Evolutionary conservation across 2,888 invertebrate genomes (phyloP), one percentile per base, ranked within the genome.

Genomic region (Tipula lateralis): DNA sequence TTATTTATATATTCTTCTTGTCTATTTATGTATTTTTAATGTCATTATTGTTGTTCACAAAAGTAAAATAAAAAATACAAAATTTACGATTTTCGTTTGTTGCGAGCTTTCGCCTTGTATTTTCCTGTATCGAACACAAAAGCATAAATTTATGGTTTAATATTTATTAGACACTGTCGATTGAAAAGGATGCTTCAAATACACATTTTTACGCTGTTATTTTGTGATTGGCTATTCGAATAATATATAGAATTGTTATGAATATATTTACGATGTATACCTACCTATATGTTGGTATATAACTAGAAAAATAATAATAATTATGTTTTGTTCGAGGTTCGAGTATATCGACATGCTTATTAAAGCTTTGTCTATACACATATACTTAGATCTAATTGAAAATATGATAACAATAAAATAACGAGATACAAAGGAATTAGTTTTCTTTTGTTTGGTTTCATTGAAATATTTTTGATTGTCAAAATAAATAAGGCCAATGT

Each of bases 21-120:
- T 66, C 66, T 66, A 66, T 66, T 66, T 66, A 66, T 66, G 66
- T 66, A 66, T 66, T 66, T 66, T 66, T 66, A 66, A 66, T 66
- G 66, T 66, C 66, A 66, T 24, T 66, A 66, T 66, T 66, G 66
- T 66, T 66, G 66, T 66, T 66, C 66, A 66, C 24, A 66, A 24
- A 66, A 19, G 66, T 66, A 19, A 66, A 66, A 66, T 2, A 24
- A 66, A 66, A 66, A 66, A 24, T 66, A 66, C 66, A 24, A 66
- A 66, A 66, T 66, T 66, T 66, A 66, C 66, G 66, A 66, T 66
- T 66, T 66, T 66, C 66, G 24, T 66, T 24, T 24, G 24, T 9
- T 24, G 66, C 19, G 24, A 66, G 12, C 12, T 66, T 66, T 24
- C 13, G 24, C 9, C 24, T 44, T 44, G 4, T 36, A 5, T 50